These are phyloP conservation scores for Drosophila tristis DNA, from an alignment of 1,140 invertebrate species.

Conservation along the genomic window DNA sequence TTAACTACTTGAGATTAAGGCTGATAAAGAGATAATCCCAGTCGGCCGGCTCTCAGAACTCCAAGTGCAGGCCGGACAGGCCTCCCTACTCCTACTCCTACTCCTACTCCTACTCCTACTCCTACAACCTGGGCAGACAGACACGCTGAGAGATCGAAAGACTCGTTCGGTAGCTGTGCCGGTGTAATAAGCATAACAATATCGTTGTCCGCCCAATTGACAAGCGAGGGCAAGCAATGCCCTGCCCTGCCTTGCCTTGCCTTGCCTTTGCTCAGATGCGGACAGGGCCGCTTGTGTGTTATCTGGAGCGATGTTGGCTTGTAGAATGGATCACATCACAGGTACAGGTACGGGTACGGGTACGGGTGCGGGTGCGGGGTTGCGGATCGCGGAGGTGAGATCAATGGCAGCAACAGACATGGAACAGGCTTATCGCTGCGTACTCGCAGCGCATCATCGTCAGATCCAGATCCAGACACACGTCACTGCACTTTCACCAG, in stretches of 20 bases:
- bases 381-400: conserved; percentile 63
- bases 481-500: conserved; percentile 76
- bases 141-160: background rate
- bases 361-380: conserved; percentile 53
- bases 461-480: conserved; percentile 39
- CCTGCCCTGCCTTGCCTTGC: too few species aligned
- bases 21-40: conserved; percentile 83
- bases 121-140: conserved; percentile 24
- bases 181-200: conserved; percentile 84
- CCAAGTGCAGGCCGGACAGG: conserved; percentile 34
- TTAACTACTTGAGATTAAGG: conserved; percentile 84
- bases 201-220: conserved; percentile 82
- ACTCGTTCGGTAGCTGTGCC: conserved; percentile 71
- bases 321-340: conserved; percentile 72
- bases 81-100: too few species aligned
- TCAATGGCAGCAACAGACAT: conserved; percentile 71
- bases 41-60: conserved; percentile 66
- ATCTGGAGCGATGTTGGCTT: conserved; percentile 66
- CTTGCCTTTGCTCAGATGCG: too few species aligned
- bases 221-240: conserved; percentile 50
- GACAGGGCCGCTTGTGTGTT: background rate
- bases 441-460: background rate
- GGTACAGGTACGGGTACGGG: background rate
- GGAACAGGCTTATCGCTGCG: conserved; percentile 60
- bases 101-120: conserved; percentile 38